These are phyloP conservation scores for Caenorhabditis sp. DNA, from an alignment of 2,888 invertebrate species.

Conservation along the genomic window DNA sequence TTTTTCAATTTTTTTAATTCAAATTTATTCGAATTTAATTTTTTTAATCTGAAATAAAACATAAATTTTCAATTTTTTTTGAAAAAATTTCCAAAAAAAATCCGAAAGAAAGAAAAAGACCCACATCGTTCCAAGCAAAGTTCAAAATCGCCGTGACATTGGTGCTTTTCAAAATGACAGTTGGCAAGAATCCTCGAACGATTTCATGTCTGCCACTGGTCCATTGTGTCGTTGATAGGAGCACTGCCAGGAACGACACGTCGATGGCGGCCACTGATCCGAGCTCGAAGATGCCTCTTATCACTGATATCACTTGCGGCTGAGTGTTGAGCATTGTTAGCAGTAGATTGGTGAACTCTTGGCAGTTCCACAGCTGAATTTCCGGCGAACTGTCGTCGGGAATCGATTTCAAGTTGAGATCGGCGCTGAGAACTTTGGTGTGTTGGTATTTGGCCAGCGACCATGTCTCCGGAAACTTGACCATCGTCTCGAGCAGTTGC, in stretches of 20 bases:
- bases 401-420: conserved; percentile 89
- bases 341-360: conserved; percentile 93
- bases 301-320: conserved; percentile 90
- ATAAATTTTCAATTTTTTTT: background rate
- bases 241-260: conserved; percentile 91
- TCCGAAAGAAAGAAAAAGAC: too few relatives aligned
- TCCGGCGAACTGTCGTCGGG: conserved; percentile 89
- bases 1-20: too few relatives aligned
- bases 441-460: conserved; percentile 94
- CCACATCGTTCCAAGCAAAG: conserved; percentile 89
- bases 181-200: conserved; percentile 24
- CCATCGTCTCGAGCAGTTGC: conserved; percentile 91
- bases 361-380: conserved; percentile 87
- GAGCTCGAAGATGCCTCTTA: conserved; percentile 85
- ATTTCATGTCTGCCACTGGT: conserved; percentile 23
- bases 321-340: conserved; percentile 90
- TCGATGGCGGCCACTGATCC: too few relatives aligned
- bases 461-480: conserved; percentile 94
- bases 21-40: too few relatives aligned
- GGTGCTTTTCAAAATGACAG: conserved; percentile 90
- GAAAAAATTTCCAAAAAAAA: background rate
- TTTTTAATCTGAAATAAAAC: background rate
- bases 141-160: conserved; percentile 97
- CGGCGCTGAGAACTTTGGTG: conserved; percentile 91
- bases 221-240: conserved; percentile 88